These are phyloP conservation scores for Hesperophylax magnus DNA, from an alignment of 1,140 invertebrate species.

Conservation along the genomic window DNA sequence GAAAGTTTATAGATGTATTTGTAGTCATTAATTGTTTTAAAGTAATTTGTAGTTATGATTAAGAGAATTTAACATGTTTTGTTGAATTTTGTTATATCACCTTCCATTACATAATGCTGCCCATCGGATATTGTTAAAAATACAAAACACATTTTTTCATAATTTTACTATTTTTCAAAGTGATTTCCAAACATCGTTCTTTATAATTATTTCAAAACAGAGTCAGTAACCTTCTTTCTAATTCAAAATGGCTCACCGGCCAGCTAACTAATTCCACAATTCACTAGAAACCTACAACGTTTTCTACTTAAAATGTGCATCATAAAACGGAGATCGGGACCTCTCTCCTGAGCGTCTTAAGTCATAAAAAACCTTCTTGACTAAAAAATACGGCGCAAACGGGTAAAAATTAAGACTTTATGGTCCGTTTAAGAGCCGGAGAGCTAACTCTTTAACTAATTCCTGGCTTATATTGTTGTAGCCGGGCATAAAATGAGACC, in stretches of 20 bases:
- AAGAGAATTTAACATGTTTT: too few species aligned
- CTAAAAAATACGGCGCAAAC: conserved; percentile 45
- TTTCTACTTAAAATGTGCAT: conserved; percentile 54
- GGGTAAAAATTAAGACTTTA: conserved; percentile 49
- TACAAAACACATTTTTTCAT: too few species aligned
- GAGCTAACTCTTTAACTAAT: conserved; percentile 51
- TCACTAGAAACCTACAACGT: conserved; percentile 39
- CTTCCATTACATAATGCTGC: too few species aligned
- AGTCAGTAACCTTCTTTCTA: not conserved
- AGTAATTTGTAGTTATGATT: too few species aligned
- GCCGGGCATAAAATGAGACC: conserved; percentile 24
- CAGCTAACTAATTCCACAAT: not conserved
- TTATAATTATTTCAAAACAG: too few species aligned
- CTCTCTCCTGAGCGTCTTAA: conserved; percentile 20
- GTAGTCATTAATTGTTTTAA: too few species aligned
- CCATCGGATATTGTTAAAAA: too few species aligned
- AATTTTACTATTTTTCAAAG: too few species aligned
- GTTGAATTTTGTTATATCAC: not conserved
- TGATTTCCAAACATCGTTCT: too few species aligned
- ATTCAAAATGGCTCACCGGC: not conserved
- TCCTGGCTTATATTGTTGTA: conserved; percentile 46
- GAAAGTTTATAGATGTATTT: too few species aligned
- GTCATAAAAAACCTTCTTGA: conserved; percentile 43
- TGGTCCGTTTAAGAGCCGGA: conserved; percentile 37
- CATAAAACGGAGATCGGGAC: conserved; percentile 43